Evolutionary conservation across 2,797 vertebrate species (phyloP).

Genomic region (Nyctibius grandis): DNA sequence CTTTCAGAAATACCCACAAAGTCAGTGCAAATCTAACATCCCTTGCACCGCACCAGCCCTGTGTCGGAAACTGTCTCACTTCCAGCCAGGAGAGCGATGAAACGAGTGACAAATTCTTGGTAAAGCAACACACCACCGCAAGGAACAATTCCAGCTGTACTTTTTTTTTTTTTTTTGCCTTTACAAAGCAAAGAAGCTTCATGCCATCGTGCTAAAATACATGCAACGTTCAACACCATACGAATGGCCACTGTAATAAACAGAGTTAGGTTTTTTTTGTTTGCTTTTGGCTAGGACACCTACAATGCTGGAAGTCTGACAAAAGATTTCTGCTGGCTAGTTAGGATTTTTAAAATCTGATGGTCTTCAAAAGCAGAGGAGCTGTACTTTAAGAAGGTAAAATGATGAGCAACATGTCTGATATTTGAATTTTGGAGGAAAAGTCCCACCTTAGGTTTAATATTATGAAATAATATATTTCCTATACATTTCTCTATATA

Average conservation of each 20-base stretch:
- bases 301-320: not conserved
- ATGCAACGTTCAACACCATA: slow-evolving; percentile 3
- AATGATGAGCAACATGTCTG: not conserved
- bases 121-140: not conserved
- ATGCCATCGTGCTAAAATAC: slow-evolving; percentile 14
- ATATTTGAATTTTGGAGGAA: not conserved
- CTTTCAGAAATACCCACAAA: not conserved
- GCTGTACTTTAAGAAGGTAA: slow-evolving; percentile 4
- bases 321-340: not conserved
- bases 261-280: not conserved
- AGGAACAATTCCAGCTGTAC: not conserved
- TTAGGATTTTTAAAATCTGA: not conserved
- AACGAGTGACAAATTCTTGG: not conserved
- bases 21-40: not conserved
- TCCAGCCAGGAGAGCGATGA: not conserved
- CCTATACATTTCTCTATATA: slow-evolving; percentile 38
- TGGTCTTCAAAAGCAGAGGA: not conserved
- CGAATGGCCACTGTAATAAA: not conserved
- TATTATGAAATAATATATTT: slow-evolving; percentile 52
- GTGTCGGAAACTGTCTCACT: not conserved
- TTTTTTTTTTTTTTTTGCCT: not conserved
- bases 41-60: not conserved
- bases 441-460: slow-evolving; percentile 20
- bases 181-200: slow-evolving; percentile 33
- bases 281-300: not conserved